These are phyloP conservation scores for Hassar affinis DNA, from an alignment of 2,113 vertebrate species.

Conservation along the genomic window DNA sequence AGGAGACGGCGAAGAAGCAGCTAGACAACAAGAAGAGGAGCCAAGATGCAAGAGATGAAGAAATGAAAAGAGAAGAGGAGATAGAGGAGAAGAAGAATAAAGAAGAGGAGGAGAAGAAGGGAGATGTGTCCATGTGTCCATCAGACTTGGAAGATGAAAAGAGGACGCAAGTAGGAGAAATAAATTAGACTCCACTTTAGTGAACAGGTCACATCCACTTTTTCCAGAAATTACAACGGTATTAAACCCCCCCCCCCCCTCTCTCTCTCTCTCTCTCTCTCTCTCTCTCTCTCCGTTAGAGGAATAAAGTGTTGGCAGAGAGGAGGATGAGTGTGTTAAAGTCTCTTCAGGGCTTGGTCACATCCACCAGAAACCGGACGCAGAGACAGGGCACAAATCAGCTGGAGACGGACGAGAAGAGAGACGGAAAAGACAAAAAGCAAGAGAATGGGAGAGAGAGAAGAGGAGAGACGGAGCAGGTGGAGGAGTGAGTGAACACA, in stretches of 20 bases:
- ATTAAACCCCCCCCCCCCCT: not conserved
- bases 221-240: not conserved
- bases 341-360: constrained; percentile 71
- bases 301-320: constrained; percentile 35
- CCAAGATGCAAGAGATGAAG: constrained; percentile 9
- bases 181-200: not conserved
- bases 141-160: constrained; percentile 7
- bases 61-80: not conserved
- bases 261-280: not conserved
- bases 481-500: constrained; percentile 60
- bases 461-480: not conserved
- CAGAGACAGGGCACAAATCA: constrained; percentile 44
- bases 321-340: constrained; percentile 62
- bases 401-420: not conserved
- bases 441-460: not conserved
- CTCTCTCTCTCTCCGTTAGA: constrained; percentile 29
- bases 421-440: not conserved
- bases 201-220: not conserved
- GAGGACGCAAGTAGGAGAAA: not conserved
- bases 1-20: not conserved
- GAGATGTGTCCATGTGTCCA: constrained; percentile 16
- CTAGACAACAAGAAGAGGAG: no score
- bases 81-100: not conserved
- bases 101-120: not conserved
- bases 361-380: constrained; percentile 75